A percentile compares a stretch with the other conserved stretches of the same genome.
These are phyloP conservation scores for Scleropages formosus DNA, from an alignment of 2,797 vertebrate species.

Conservation along the genomic window DNA sequence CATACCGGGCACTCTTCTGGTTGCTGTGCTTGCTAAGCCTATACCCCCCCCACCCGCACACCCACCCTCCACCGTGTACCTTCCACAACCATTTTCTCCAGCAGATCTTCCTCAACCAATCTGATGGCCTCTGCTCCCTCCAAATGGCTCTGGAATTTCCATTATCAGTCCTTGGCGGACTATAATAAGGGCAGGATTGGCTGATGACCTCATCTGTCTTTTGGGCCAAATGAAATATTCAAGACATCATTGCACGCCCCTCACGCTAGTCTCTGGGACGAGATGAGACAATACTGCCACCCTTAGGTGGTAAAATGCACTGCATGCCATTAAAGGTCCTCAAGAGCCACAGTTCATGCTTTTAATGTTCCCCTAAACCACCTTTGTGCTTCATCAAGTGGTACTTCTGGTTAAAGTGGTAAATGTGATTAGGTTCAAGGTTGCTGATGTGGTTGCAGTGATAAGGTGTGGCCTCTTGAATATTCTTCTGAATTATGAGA, in stretches of 20 bases:
- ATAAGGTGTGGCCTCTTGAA: background rate
- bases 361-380: background rate
- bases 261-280: no score
- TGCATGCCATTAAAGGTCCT: conserved; percentile 4
- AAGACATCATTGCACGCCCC: conserved; percentile 2
- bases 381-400: background rate
- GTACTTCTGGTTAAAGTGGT: background rate
- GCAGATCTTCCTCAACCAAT: background rate
- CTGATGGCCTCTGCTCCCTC: background rate
- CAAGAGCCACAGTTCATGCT: no score
- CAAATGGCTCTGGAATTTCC: background rate
- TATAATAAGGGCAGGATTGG: background rate
- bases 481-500: background rate
- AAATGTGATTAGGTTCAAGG: background rate
- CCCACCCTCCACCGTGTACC: no score
- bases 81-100: background rate
- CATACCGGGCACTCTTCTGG: no score
- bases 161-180: background rate
- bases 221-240: conserved; percentile 15
- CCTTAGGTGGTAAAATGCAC: conserved; percentile 43
- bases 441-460: background rate
- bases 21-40: no score
- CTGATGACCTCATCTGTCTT: conserved; percentile 24
- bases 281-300: conserved; percentile 48
- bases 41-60: no score